Conservation (phyloP, 37 sponge, comb jelly and placozoan species). For the Sycon ciliatum region DNA sequence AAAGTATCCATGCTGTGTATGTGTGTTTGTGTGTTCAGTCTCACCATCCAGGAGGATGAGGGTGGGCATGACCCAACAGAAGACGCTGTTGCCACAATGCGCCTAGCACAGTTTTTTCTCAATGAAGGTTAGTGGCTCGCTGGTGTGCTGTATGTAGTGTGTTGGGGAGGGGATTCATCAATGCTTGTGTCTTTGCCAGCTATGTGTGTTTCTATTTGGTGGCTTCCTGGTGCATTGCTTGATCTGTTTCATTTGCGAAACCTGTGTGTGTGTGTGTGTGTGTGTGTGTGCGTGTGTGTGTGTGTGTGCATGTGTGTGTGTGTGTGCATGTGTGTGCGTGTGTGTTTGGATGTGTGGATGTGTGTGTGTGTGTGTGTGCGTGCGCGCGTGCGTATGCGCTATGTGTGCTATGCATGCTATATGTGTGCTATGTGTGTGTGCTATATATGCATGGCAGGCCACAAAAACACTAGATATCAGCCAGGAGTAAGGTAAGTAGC, state of each 20-base stretch:
- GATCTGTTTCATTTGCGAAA: not conserved
- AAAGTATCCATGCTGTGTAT: not conserved
- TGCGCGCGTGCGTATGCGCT: not conserved
- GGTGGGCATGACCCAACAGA: not conserved
- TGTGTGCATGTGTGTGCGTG: not conserved
- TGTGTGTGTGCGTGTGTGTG: conserved; percentile 5
- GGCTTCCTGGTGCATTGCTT: not conserved
- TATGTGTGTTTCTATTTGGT: not conserved
- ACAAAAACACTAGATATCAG: conserved; percentile 29
- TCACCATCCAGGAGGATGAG: not conserved
- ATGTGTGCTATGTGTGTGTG: not conserved
- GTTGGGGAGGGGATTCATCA: not conserved
- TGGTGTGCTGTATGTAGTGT: too few species aligned
- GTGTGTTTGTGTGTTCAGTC: not conserved
- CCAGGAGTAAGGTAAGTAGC: conserved; percentile 11
- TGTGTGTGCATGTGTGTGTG: conserved; percentile 8
- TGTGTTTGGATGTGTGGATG: conserved; percentile 14
- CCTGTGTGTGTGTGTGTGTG: conserved; percentile 16
- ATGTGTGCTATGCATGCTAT: not conserved
- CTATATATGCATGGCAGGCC: not conserved
- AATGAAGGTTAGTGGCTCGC: too few species aligned
- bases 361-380: not conserved
- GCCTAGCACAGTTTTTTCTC: not conserved
- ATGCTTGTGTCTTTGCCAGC: not conserved
- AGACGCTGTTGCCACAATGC: not conserved